Conservation (phyloP, 30 jellyfish, hydroid and myxozoan species). For the Pseudorhiza aurosa region DNA sequence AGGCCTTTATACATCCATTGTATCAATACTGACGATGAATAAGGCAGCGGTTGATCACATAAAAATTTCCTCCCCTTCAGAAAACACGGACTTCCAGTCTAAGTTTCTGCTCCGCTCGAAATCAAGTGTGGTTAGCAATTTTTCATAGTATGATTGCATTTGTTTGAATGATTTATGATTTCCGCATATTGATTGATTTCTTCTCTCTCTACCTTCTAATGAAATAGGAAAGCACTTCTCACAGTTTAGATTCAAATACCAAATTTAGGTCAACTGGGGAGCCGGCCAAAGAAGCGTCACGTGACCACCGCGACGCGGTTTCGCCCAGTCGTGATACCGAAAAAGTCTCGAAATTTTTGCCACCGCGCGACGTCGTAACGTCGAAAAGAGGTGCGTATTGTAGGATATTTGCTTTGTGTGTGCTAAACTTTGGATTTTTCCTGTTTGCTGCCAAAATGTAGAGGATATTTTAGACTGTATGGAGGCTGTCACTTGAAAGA, state of each 20-base stretch:
- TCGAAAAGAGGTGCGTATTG: background rate
- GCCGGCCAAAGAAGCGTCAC: constrained; percentile 36
- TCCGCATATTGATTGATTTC: constrained; percentile 39
- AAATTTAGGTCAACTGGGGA: constrained; percentile 76
- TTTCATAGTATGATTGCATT: too few relatives aligned
- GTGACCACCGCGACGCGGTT: constrained; percentile 13
- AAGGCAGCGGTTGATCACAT: too few relatives aligned
- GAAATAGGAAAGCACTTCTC: constrained; percentile 85
- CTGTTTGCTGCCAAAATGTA: too few relatives aligned
- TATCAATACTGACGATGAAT: too few relatives aligned
- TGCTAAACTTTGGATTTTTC: background rate
- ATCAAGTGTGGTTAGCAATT: too few relatives aligned
- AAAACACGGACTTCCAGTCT: too few relatives aligned
- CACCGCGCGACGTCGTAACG: background rate
- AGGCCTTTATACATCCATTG: too few relatives aligned
- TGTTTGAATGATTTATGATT: too few relatives aligned
- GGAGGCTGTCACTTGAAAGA: too few relatives aligned
- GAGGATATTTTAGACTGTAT: too few relatives aligned
- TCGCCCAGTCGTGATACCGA: background rate
- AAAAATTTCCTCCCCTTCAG: too few relatives aligned
- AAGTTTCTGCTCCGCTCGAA: too few relatives aligned
- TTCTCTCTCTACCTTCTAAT: constrained; percentile 66
- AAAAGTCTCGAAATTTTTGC: constrained; percentile 2
- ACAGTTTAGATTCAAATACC: constrained; percentile 82
- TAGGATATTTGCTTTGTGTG: background rate